Conservation (phyloP, 2,888 invertebrate species). For the Callimorpha dominula region DNA sequence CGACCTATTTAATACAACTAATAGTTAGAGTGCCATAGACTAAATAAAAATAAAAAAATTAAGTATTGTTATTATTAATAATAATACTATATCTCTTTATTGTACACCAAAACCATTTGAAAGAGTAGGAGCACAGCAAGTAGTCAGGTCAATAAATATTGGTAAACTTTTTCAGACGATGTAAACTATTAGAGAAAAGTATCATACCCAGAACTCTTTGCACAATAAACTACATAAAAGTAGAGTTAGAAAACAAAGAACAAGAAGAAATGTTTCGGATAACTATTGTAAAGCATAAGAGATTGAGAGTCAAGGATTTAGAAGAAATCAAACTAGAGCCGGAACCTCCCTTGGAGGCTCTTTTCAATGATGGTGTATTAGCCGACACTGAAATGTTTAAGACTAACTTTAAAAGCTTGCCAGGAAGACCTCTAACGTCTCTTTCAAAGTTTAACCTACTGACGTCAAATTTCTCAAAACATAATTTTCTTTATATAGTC, state of each 20-base stretch:
- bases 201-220: constrained; percentile 2
- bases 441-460: constrained; percentile 4
- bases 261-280: background rate
- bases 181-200: constrained; percentile 2
- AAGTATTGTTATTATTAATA: too few species aligned
- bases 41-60: too few species aligned
- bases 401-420: background rate
- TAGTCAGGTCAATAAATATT: background rate
- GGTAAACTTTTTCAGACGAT: background rate
- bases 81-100: too few species aligned
- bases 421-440: background rate
- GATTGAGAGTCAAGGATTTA: background rate
- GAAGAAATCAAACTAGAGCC: background rate
- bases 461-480: background rate
- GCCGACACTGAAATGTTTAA: background rate
- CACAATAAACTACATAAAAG: constrained; percentile 1
- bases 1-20: background rate
- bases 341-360: background rate
- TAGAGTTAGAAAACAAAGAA: constrained; percentile 15
- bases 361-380: background rate
- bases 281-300: constrained; percentile 3
- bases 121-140: too few species aligned
- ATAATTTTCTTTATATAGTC: background rate
- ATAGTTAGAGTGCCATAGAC: too few species aligned
- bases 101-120: too few species aligned